Base-by-base conservation (phyloP, 1,140 invertebrate genomes). In the Heliothis virescens region DNA sequence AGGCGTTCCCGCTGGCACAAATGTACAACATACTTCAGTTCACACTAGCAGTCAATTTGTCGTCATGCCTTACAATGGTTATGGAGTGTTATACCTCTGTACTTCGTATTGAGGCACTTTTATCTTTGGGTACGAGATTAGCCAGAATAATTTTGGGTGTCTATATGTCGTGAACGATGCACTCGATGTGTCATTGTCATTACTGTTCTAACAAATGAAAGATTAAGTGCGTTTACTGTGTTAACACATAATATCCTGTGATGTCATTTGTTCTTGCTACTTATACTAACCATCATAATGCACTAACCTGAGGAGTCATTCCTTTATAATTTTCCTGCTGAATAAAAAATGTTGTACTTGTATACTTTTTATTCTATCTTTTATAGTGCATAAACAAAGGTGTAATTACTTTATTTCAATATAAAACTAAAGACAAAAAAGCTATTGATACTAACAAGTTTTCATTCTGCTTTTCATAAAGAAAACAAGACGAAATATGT, bases 11-110 rank as follows among this genome's bases (percentile, higher is more conserved):
- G 88, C 85, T 94, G 88, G 94, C 94, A 62, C 91, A 93, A 91
- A 92, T 94, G 86, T 94, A 92, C 89, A 95, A 95, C 89, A 90
- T 90, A 16, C 91, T 95, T 15, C 94, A 95, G 89, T 82, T 84
- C 69, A 88, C 89, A 65, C 60, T 94, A 82, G 96, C 97, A 7
- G 95, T 98, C 29, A 96, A 96, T 85, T 96, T 98, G 90, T 97
- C 98, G 0, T 92, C 95, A 80, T 96, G 96, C 9, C 94, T 98
- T 2, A 96, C 97, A 79, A 92, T 89, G 75, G 76, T 80, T 73
- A 90, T 92, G 90, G 92, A 94, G 85, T 79, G 87, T n/a, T 86
- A 84, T 86, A 85, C 86, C 69, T 90, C 91, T 81, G 78, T 94
- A 67, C 87, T 74, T 18, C 90, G 92, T 79, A 89, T 94, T 80